These are phyloP conservation scores for Aradophagus sp. DNA, from an alignment of 1,140 invertebrate species.

Conservation along the genomic window DNA sequence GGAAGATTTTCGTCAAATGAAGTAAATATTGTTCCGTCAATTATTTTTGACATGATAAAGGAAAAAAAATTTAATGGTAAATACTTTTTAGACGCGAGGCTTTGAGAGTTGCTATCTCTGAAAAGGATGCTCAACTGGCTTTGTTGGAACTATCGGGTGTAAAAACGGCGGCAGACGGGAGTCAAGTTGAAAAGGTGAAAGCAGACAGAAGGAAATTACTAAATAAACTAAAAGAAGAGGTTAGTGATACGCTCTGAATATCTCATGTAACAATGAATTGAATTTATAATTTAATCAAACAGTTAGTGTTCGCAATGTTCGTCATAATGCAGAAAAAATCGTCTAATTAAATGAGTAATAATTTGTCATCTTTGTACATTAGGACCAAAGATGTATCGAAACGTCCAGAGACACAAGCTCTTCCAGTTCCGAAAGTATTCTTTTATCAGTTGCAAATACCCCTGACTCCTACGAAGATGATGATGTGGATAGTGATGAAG, in stretches of 20 bases:
- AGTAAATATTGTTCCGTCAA: constrained; percentile 76
- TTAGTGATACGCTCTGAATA: constrained; percentile 68
- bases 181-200: constrained; percentile 79
- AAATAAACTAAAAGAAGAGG: constrained; percentile 82
- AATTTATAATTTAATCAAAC: too few species aligned
- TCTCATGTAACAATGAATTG: too few species aligned
- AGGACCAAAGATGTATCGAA: constrained; percentile 67
- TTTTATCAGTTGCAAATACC: constrained; percentile 51
- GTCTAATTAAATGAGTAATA: too few species aligned
- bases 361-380: constrained; percentile 4
- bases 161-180: constrained; percentile 78
- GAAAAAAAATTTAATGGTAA: too few species aligned
- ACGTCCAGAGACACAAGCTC: constrained; percentile 50
- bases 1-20: constrained; percentile 85
- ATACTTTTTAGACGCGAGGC: constrained; percentile 82
- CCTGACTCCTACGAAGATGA: constrained; percentile 60
- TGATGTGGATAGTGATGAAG: constrained; percentile 45
- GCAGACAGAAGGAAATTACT: constrained; percentile 79
- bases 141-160: constrained; percentile 86
- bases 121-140: constrained; percentile 90
- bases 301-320: too few species aligned
- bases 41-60: too few species aligned
- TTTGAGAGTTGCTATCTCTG: constrained; percentile 85
- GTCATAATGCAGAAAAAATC: too few species aligned
- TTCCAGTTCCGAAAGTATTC: constrained; percentile 52